phyloP scores from a whole-genome alignment of 2,797 vertebrate genomes.

The Protosalanx chinensis region DNA sequence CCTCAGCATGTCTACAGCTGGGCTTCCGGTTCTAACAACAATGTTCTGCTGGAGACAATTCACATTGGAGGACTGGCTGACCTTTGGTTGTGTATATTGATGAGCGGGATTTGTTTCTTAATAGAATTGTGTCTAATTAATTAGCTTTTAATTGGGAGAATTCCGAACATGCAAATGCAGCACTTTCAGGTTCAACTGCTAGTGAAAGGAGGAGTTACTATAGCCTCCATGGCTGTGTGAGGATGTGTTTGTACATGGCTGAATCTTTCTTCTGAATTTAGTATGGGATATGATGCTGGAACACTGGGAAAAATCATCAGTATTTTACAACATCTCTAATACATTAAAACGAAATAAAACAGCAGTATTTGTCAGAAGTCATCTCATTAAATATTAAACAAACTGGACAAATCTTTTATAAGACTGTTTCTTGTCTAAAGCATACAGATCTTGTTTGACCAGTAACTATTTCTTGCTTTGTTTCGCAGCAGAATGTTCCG shows the following conservation, averaged over 20 bases:
- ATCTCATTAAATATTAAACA: conserved; percentile 34
- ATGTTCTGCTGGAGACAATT: conserved; percentile 67
- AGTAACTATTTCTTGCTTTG: conserved; percentile 32
- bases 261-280: conserved; percentile 41
- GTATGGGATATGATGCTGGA: neutral
- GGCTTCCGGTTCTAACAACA: conserved; percentile 53
- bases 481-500: conserved; percentile 47
- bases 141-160: conserved; percentile 82
- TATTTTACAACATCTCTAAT: conserved; percentile 17
- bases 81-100: conserved; percentile 77
- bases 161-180: conserved; percentile 76
- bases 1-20: conserved; percentile 55
- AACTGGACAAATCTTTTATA: no score
- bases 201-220: conserved; percentile 62
- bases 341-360: neutral
- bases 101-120: conserved; percentile 79
- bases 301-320: neutral
- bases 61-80: conserved; percentile 68
- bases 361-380: conserved; percentile 19
- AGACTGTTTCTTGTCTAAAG: conserved; percentile 38
- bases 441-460: conserved; percentile 24
- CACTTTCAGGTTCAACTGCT: conserved; percentile 68
- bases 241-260: conserved; percentile 49
- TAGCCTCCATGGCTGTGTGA: conserved; percentile 52
- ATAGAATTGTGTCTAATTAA: conserved; percentile 85